phyloP scores from a whole-genome alignment of 2,888 invertebrate species.

The Drosophila mettleri region DNA sequence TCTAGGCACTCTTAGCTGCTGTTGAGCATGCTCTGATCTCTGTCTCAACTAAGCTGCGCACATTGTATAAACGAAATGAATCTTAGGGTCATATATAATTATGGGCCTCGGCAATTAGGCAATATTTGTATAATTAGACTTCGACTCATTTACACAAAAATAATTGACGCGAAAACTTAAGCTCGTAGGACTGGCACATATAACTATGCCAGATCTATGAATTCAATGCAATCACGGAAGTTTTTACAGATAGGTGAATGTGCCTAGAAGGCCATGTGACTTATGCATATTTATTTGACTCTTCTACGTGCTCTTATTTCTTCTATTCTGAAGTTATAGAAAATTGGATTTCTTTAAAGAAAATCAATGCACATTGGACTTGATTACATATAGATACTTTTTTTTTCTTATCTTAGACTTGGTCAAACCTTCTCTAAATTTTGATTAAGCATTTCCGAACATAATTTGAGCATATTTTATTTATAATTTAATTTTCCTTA shows the following conservation, averaged over 20 bases:
- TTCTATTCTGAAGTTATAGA: background rate
- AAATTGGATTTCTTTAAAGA: no score
- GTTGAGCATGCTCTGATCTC: background rate
- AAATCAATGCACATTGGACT: no score
- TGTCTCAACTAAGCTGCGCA: background rate
- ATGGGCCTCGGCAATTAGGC: conserved; percentile 3
- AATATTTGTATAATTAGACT: conserved; percentile 9
- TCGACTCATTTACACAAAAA: conserved; percentile 26
- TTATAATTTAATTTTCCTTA: no score
- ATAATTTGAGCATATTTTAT: no score
- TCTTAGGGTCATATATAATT: background rate
- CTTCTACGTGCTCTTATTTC: background rate
- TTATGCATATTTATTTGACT: background rate
- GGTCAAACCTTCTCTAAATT: no score
- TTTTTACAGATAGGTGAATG: conserved; percentile 8
- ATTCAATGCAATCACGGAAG: conserved; percentile 21
- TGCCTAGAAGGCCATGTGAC: background rate
- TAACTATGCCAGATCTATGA: conserved; percentile 27
- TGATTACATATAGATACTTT: no score
- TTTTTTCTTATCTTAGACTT: no score
- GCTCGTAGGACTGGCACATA: conserved; percentile 1
- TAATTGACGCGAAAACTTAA: conserved; percentile 6
- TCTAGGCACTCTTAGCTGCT: no score
- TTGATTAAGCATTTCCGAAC: no score
- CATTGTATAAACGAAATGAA: background rate